phyloP scores from a whole-genome alignment of 2,113 vertebrate genomes.

The Rhizomys pruinosus region DNA sequence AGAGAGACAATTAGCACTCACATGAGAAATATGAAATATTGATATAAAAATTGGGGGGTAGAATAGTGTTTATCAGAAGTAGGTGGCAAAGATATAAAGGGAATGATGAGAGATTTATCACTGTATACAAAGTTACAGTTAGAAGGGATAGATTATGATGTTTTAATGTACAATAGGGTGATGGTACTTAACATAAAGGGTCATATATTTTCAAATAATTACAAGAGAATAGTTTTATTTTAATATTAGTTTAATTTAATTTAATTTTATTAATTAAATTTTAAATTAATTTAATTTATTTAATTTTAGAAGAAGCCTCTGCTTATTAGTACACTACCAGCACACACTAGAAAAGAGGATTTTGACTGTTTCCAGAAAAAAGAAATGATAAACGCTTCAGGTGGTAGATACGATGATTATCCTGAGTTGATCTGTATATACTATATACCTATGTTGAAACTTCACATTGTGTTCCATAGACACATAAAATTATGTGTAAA shows the following conservation, averaged over 20 bases:
- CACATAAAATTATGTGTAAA: neutral
- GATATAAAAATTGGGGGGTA: neutral
- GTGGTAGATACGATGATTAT: neutral
- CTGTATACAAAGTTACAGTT: neutral
- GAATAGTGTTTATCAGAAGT: neutral
- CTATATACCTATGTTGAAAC: neutral
- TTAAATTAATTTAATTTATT: too few species aligned
- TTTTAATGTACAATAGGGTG: neutral
- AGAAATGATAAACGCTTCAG: neutral
- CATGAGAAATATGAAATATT: neutral
- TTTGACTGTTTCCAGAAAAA: neutral
- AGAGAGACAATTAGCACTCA: neutral
- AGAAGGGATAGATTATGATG: neutral
- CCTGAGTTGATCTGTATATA: neutral
- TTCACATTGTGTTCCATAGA: neutral
- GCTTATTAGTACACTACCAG: neutral
- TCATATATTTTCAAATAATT: neutral
- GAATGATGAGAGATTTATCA: neutral
- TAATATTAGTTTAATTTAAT: too few species aligned
- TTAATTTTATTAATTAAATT: too few species aligned
- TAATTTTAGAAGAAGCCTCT: neutral
- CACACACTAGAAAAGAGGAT: neutral
- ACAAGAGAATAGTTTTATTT: neutral
- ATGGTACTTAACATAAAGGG: neutral
- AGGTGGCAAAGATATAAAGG: too few species aligned